Conservation (phyloP, 2,113 vertebrate species). For the Potamarius usumacintae region DNA sequence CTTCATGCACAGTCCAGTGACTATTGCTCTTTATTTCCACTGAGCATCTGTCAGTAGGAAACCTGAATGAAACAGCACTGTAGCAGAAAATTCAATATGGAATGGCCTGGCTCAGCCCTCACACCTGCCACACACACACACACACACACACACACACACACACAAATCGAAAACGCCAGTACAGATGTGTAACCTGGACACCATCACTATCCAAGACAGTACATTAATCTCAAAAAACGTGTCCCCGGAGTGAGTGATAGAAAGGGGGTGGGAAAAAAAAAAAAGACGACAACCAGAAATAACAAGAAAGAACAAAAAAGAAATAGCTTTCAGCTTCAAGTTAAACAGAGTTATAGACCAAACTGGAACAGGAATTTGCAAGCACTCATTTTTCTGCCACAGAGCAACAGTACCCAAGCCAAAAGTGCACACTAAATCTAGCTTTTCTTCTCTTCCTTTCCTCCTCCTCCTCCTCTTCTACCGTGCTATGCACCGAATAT, state of each 20-base stretch:
- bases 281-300: not conserved
- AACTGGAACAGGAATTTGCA: slow-evolving; percentile 18
- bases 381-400: slow-evolving; percentile 32
- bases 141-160: slow-evolving; percentile 17
- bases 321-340: not conserved
- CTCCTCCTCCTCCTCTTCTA: not conserved
- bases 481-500: slow-evolving; percentile 2
- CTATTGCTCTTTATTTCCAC: slow-evolving; percentile 19
- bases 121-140: not conserved
- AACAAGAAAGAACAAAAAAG: not conserved
- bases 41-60: slow-evolving; percentile 12
- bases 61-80: slow-evolving; percentile 39
- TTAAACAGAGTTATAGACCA: not conserved
- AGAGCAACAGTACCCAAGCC: slow-evolving; percentile 17
- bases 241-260: slow-evolving; percentile 41
- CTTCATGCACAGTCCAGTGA: not conserved
- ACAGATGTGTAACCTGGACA: slow-evolving; percentile 51
- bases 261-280: not conserved
- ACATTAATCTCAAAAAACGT: slow-evolving; percentile 58
- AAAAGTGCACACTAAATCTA: not conserved
- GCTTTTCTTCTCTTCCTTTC: not conserved
- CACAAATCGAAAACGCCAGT: slow-evolving; percentile 39
- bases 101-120: not conserved
- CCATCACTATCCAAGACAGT: slow-evolving; percentile 65
- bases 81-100: slow-evolving; percentile 36